A percentile compares a stretch with the other conserved stretches of the same genome.
Evolutionary conservation across 1,140 invertebrate species (phyloP).

Genomic region (Drosophila cardini): DNA sequence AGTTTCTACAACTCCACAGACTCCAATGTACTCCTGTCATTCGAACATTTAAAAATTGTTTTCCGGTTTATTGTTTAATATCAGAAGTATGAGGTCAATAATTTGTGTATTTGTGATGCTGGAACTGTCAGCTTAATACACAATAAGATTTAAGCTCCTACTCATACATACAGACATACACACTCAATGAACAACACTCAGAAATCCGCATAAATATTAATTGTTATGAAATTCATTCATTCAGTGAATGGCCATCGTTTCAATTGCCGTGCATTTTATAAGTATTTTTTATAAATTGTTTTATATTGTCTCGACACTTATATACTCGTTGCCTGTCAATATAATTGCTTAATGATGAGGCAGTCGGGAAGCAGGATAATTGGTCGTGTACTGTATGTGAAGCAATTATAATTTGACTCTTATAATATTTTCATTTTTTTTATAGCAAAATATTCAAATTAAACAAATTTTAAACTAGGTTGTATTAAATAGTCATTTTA

Average conservation of each 20-base stretch:
- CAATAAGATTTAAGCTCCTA: conserved; percentile 41
- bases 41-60: conserved; percentile 53
- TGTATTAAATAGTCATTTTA: no score
- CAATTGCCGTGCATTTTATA: conserved; percentile 34
- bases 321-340: conserved; percentile 8
- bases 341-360: conserved; percentile 28
- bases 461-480: no score
- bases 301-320: conserved; percentile 37
- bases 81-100: background rate
- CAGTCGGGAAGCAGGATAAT: background rate
- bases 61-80: conserved; percentile 30
- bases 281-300: conserved; percentile 39
- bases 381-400: background rate
- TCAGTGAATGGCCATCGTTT: conserved; percentile 24
- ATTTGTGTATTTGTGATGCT: conserved; percentile 30
- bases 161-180: background rate
- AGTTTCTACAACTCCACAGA: background rate
- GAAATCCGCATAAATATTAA: conserved; percentile 49
- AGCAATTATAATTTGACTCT: background rate
- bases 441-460: no score
- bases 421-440: no score
- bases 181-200: conserved; percentile 13
- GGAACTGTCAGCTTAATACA: conserved; percentile 59
- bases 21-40: conserved; percentile 9
- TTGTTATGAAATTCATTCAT: conserved; percentile 59